Percentiles rank a stretch among this genome's conserved stretches.
Evolutionary conservation across 2,113 vertebrate genomes (phyloP).

Genomic region (Lethenteron camtschaticum): DNA sequence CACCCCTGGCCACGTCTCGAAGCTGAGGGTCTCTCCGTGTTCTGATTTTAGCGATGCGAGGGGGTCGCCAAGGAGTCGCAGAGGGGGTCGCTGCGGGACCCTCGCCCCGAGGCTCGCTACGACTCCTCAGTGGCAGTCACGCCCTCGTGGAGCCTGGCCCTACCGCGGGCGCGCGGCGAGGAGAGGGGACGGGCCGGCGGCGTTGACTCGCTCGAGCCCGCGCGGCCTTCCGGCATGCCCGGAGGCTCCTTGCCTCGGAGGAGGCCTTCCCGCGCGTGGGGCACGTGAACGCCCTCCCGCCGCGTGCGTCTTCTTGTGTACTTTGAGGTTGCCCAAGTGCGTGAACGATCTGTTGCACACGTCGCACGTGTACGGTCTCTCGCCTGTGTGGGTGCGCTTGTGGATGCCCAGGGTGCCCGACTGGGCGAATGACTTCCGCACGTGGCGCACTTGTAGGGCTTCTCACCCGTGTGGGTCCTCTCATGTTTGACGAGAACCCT

Average conservation of each 20-base stretch:
- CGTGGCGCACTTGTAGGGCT: neutral
- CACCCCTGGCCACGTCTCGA: too few relatives aligned
- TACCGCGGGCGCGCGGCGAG: too few relatives aligned
- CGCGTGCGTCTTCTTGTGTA: neutral
- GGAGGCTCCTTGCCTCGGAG: neutral
- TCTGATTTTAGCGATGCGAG: too few relatives aligned
- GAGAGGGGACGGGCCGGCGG: too few relatives aligned
- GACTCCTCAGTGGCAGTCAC: too few relatives aligned
- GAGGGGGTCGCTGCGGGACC: too few relatives aligned
- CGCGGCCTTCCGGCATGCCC: neutral
- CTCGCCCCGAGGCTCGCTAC: too few relatives aligned
- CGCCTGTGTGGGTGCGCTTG: conserved; percentile 2
- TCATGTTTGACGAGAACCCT: neutral
- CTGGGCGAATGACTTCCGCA: neutral
- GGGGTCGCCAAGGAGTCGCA: too few relatives aligned
- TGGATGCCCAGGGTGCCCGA: neutral
- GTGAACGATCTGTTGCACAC: neutral
- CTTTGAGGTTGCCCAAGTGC: neutral
- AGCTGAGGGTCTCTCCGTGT: too few relatives aligned
- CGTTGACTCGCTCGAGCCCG: neutral
- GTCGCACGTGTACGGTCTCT: conserved; percentile 3
- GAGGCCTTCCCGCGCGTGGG: neutral
- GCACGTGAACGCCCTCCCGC: neutral
- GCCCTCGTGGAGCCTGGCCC: too few relatives aligned
- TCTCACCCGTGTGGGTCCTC: conserved; percentile 4